A percentile compares a stretch with the other conserved stretches of the same genome.
These are phyloP conservation scores for Vanessa cardui DNA, from an alignment of 2,888 invertebrate species.

Conservation along the genomic window DNA sequence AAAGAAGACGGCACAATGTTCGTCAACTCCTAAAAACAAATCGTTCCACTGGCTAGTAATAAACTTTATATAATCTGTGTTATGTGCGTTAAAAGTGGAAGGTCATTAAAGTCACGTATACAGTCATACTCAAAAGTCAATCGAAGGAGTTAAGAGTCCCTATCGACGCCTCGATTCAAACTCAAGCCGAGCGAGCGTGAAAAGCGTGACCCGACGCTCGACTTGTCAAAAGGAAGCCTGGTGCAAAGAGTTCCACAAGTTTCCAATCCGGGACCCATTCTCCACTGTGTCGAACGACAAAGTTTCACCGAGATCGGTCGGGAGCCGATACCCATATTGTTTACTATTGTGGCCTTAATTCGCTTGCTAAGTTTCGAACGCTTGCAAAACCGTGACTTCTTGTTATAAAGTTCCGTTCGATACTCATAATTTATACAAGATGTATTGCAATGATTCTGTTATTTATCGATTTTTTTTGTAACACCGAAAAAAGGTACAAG, in stretches of 20 bases:
- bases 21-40: too few species aligned
- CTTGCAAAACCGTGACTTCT: conserved; percentile 23
- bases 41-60: too few species aligned
- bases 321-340: conserved; percentile 41
- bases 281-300: conserved; percentile 46
- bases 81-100: too few species aligned
- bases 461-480: too few species aligned
- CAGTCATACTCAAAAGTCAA: conserved; percentile 6
- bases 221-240: conserved; percentile 50
- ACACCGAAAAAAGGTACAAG: too few species aligned
- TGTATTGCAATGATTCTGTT: too few species aligned
- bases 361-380: conserved; percentile 31
- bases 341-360: conserved; percentile 39
- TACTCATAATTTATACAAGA: conserved; percentile 10
- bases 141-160: conserved; percentile 31
- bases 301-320: conserved; percentile 45
- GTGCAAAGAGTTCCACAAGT: conserved; percentile 47
- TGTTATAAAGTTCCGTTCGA: conserved; percentile 8
- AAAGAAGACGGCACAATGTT: too few species aligned
- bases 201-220: conserved; percentile 42
- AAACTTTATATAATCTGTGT: too few species aligned
- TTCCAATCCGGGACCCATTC: conserved; percentile 42
- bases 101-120: background rate
- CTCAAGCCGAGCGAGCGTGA: conserved; percentile 32
- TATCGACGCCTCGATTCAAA: conserved; percentile 33